phyloP scores from a whole-genome alignment of 1,140 invertebrate species.

The Eumaeus atala region DNA sequence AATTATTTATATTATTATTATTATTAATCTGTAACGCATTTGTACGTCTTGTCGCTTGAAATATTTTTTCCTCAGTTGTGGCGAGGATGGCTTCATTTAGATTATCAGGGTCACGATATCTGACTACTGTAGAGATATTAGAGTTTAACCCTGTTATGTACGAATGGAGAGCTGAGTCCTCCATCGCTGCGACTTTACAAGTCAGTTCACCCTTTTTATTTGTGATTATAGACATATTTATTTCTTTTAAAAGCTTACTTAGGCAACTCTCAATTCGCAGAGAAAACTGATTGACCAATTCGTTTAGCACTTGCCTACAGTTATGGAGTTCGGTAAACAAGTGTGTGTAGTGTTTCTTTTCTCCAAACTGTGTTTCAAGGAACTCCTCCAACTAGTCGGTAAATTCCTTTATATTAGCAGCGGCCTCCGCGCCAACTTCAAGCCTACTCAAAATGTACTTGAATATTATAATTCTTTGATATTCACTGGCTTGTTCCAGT shows the following conservation, averaged over 20 bases:
- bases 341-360: slow-evolving; percentile 20
- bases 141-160: too few relatives aligned
- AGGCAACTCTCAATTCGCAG: slow-evolving; percentile 19
- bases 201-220: slow-evolving; percentile 19
- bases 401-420: slow-evolving; percentile 21
- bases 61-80: slow-evolving; percentile 2
- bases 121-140: slow-evolving; percentile 14
- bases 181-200: slow-evolving; percentile 19
- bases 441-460: slow-evolving; percentile 19
- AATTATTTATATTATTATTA: too few relatives aligned
- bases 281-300: slow-evolving; percentile 19
- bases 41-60: too few relatives aligned
- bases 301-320: slow-evolving; percentile 14
- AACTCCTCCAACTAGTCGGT: too few relatives aligned
- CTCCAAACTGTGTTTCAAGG: slow-evolving; percentile 20
- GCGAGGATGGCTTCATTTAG: slow-evolving; percentile 20
- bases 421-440: too few relatives aligned
- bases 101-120: slow-evolving; percentile 16
- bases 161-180: too few relatives aligned
- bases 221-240: slow-evolving; percentile 22
- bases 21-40: too few relatives aligned
- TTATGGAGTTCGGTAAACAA: slow-evolving; percentile 21
- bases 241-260: slow-evolving; percentile 18
- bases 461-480: slow-evolving; percentile 13
- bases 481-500: slow-evolving; percentile 12